A percentile compares a stretch with the other conserved stretches of the same genome.
Evolutionary conservation across 2,797 vertebrate species (phyloP).

Genomic region (Pogonophryne albipinna): DNA sequence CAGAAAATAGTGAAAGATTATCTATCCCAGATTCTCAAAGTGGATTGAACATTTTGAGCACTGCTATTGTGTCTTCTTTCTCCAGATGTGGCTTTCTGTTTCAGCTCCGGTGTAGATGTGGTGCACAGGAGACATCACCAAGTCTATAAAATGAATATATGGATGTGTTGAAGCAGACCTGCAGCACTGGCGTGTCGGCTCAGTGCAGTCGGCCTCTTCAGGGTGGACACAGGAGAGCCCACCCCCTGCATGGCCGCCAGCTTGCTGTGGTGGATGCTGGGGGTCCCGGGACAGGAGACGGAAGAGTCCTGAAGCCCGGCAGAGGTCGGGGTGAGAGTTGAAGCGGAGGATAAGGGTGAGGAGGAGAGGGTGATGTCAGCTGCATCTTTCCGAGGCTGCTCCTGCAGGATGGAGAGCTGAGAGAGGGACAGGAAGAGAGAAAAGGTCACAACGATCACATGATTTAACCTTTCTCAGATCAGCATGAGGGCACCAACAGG

Average conservation of each 20-base stretch:
- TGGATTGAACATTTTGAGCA: background rate
- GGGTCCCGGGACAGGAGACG: conserved; percentile 73
- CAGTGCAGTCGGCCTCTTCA: conserved; percentile 92
- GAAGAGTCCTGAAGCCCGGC: conserved; percentile 62
- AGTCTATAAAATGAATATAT: too few relatives aligned
- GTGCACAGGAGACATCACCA: background rate
- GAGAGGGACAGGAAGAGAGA: conserved; percentile 7
- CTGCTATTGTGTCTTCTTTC: background rate
- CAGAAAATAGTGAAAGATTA: too few relatives aligned
- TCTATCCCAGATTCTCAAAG: too few relatives aligned
- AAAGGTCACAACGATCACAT: background rate
- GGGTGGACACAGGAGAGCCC: conserved; percentile 83
- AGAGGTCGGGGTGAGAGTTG: conserved; percentile 50
- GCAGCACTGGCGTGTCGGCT: conserved; percentile 94
- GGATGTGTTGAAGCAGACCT: conserved; percentile 47
- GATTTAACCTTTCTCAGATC: background rate
- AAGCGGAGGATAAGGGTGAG: conserved; percentile 38
- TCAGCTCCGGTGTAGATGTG: background rate
- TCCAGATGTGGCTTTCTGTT: background rate
- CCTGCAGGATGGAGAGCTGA: conserved; percentile 88
- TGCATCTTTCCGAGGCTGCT: conserved; percentile 89
- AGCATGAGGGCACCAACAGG: background rate
- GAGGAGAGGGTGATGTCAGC: conserved; percentile 72
- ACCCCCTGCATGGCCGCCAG: conserved; percentile 68
- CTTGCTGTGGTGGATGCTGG: conserved; percentile 73